Base-by-base conservation (phyloP, 2,888 invertebrate species). In the Drosophila diplacantha region DNA sequence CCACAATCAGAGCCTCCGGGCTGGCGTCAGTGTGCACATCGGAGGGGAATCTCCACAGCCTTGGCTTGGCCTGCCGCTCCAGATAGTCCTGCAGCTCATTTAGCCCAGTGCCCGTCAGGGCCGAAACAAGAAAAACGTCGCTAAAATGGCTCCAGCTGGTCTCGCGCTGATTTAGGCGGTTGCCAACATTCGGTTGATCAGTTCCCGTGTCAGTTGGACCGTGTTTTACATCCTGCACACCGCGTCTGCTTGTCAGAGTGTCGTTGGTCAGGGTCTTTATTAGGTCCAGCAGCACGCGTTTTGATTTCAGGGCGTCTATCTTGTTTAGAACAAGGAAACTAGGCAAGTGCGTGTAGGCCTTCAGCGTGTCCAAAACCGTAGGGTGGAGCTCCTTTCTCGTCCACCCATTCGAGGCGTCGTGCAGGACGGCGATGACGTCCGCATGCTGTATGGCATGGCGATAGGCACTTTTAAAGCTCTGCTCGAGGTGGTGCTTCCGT, bases 41-140 rank as follows among this genome's bases (percentile, higher is more conserved):
- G 14, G 91, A 88, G 22, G 93, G 89, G 85, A 92, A 96, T 20
- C 92, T 87, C 92, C 95, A 95, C 14, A 90, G 85, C 0, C 91
- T 90, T 0, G 91, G 89, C 85, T 92, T 92, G 0, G 96, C 94
- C 5, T 63, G 39, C 0, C 67, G 55, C 1, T 80, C 22, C 4
- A 87, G 60, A 71, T 85, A 84, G 37, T 82, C 75, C 75, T 92
- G 91, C 29, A 96, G 89, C 75, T 93, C 92, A 31, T 90, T 89
- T 3, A 95, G 88, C 3, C 96, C 96, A 88, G 92, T 92, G 22
- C 94, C 94, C 57, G 92, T 92, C 26, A 96, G 86, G 0, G 97
- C 94, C 9, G 98, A 98, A n/a, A 96, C 91, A 90, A 98, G 93
- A 86, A 99, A 99, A 11, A 98, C 93, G 85, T 95, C 93, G 26